A percentile compares a stretch with the other conserved stretches of the same genome.
Conservation (phyloP, 2,113 vertebrate species). For the Phalacrocorax pelagicus region DNA sequence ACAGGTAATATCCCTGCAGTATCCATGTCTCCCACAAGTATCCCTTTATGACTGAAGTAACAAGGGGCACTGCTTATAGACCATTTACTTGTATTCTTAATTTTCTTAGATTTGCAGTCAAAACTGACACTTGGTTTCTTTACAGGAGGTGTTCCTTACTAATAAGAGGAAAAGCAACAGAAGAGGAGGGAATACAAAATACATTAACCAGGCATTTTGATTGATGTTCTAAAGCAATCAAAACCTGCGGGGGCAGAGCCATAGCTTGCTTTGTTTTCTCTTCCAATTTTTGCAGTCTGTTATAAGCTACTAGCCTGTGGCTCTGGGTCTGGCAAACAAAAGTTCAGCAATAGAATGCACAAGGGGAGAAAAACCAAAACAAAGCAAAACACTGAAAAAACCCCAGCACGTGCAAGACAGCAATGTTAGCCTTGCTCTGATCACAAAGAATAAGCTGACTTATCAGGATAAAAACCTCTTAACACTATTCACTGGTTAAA, state of each 20-base stretch:
- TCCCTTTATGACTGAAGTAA: neutral
- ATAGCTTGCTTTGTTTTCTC: neutral
- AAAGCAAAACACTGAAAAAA: too few relatives aligned
- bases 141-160: neutral
- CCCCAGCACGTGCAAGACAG: fast-evolving
- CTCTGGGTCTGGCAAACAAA: neutral
- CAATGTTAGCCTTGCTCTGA: neutral
- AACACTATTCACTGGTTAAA: neutral
- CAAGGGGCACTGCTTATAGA: neutral
- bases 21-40: neutral
- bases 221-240: neutral
- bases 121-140: neutral
- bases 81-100: neutral
- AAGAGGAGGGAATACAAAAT: neutral
- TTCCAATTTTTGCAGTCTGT: neutral
- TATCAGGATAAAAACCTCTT: neutral
- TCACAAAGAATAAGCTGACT: neutral
- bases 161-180: neutral
- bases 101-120: neutral
- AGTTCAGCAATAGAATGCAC: neutral
- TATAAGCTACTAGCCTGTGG: neutral
- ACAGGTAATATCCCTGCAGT: neutral
- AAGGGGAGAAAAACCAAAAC: neutral
- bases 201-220: neutral
- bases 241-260: neutral